phyloP scores from a whole-genome alignment of 92 coral and sea anemone genomes.

The Parazoanthus swiftii region DNA sequence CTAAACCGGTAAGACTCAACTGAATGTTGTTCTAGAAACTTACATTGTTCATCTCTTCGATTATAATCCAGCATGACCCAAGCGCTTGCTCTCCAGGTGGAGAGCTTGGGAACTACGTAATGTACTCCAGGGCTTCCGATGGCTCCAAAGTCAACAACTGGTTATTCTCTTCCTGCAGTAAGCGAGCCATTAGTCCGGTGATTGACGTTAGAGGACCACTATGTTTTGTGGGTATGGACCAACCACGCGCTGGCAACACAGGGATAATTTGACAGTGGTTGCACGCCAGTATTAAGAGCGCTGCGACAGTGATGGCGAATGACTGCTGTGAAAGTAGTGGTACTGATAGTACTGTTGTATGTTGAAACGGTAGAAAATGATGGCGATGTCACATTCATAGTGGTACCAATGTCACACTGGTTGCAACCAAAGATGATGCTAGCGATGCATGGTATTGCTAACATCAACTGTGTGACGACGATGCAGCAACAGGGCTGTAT shows the following conservation, averaged over 20 bases:
- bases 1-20: not conserved
- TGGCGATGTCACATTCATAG: too few relatives aligned
- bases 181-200: constrained; percentile 59
- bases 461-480: too few relatives aligned
- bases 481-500: too few relatives aligned
- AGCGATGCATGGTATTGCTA: too few relatives aligned
- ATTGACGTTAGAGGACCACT: constrained; percentile 61
- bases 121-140: constrained; percentile 74
- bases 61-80: constrained; percentile 79
- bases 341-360: too few relatives aligned
- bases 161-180: constrained; percentile 86
- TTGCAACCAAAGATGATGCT: too few relatives aligned
- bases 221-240: constrained; percentile 80
- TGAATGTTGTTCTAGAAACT: too few relatives aligned
- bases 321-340: too few relatives aligned
- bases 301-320: not conserved
- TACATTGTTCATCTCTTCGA: not conserved
- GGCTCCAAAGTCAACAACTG: constrained; percentile 76
- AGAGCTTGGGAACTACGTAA: constrained; percentile 72
- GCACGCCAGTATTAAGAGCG: not conserved
- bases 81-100: constrained; percentile 68
- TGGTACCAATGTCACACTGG: too few relatives aligned
- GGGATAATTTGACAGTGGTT: not conserved
- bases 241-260: not conserved
- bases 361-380: too few relatives aligned